Conservation (phyloP, 2,888 invertebrate genomes). For the Melangyna quadrimaculata region DNA sequence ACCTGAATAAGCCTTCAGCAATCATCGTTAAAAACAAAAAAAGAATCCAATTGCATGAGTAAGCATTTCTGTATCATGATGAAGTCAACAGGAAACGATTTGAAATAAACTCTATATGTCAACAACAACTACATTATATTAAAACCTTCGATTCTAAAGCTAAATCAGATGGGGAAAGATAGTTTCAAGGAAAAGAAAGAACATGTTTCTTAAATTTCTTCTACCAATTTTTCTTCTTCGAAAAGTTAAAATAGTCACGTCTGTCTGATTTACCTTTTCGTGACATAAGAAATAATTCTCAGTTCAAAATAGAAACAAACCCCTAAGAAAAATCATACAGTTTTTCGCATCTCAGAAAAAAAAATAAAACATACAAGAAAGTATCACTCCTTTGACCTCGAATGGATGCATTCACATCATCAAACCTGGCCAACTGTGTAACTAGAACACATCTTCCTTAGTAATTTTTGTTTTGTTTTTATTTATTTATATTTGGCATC, state of each 20-base stretch:
- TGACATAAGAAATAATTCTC: background rate
- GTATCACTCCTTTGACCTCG: slow-evolving; percentile 47
- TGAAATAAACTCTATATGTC: slow-evolving; percentile 2
- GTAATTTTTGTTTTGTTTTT: background rate
- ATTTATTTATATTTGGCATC: slow-evolving; percentile 49
- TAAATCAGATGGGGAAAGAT: background rate
- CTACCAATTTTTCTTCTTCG: background rate
- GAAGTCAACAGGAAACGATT: slow-evolving; percentile 29
- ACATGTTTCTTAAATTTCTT: slow-evolving; percentile 20
- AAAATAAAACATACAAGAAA: background rate
- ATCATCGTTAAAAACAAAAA: background rate
- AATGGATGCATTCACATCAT: slow-evolving; percentile 57
- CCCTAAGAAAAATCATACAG: background rate
- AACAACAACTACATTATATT: background rate
- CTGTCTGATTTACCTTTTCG: background rate
- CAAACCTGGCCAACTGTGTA: slow-evolving; percentile 1
- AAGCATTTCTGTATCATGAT: background rate
- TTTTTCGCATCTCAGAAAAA: background rate
- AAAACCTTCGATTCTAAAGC: background rate
- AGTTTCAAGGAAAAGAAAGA: background rate
- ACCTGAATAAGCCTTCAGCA: background rate
- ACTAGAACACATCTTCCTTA: slow-evolving; percentile 65
- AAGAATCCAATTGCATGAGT: background rate
- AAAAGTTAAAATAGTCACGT: slow-evolving; percentile 45
- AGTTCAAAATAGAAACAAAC: background rate